Conservation (phyloP, 2,797 vertebrate genomes). For the Pterois miles region DNA sequence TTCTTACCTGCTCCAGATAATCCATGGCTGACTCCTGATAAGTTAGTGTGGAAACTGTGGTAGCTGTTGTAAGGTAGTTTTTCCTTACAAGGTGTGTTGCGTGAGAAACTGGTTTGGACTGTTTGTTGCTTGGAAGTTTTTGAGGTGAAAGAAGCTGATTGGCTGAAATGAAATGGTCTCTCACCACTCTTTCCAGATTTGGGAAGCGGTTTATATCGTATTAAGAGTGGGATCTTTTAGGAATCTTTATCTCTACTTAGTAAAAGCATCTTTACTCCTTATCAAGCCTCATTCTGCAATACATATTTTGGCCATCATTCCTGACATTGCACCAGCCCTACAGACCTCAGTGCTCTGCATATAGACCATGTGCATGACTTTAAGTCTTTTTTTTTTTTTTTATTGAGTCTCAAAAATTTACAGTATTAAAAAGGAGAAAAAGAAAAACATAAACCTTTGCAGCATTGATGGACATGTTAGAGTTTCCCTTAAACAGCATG, state of each 20-base stretch:
- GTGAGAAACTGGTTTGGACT: slow-evolving; percentile 35
- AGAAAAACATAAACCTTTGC: too few relatives aligned
- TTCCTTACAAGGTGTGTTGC: slow-evolving; percentile 6
- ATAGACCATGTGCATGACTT: too few relatives aligned
- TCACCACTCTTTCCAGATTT: background rate
- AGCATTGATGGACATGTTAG: too few relatives aligned
- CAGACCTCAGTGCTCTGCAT: background rate
- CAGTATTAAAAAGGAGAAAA: too few relatives aligned
- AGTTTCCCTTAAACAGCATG: too few relatives aligned
- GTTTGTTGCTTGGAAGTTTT: slow-evolving; percentile 3
- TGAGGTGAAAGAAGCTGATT: background rate
- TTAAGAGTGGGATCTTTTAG: background rate
- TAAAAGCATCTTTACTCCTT: background rate
- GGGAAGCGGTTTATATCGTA: background rate
- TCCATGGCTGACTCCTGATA: slow-evolving; percentile 30
- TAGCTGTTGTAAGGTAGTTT: background rate
- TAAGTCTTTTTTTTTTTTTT: background rate
- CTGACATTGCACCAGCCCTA: background rate
- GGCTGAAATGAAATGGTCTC: background rate
- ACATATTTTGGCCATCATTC: background rate
- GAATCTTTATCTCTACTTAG: background rate
- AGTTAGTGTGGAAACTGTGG: background rate
- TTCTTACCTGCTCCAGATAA: slow-evolving; percentile 53
- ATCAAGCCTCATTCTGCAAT: background rate
- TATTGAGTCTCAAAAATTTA: background rate